Base-by-base conservation (phyloP, 1,140 invertebrate species). In the Lordiphosa clarofinis region DNA sequence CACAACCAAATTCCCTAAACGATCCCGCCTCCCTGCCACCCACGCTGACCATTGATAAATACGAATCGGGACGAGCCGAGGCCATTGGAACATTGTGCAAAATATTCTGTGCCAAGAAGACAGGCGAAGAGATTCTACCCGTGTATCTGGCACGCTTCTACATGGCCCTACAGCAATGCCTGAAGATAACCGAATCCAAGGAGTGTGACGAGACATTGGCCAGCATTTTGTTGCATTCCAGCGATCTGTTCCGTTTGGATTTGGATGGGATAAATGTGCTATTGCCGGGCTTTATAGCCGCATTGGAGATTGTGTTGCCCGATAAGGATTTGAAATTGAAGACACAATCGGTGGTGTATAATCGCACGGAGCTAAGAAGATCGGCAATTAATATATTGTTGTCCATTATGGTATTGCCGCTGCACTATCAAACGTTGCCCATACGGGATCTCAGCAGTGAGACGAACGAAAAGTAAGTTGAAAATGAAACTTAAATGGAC, bases 31-130 rank as follows among this genome's bases (percentile, higher is more conserved):
- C 73, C 19, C 38, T 89, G 40, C 88, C 88, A n/a, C 73, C 72
- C 10, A 73, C 82, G 0, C 39, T 89, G 21, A 88, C 87, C 7
- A 93, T 93, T 54, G 93, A 94, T 72, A 93, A 93, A 70, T 94
- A 94, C 76, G 93, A 95, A 82, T 92, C 93, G 68, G 98, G 98
- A 2, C 91, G 96, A 70, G 98, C 98, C 0, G 97, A 99, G 90
- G 98, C 98, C 3, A 92, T 99, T 65, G 98, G 97, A 1, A 94
- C 97, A 4, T 90, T 99, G 4, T 99, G 97, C 90, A 92, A 97
- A 75, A 97, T 99, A 74, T 96, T 99, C 84, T 99, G 97, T 89
- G 94, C 97, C 0, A 98, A 99, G 89, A 97, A 97, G 90, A 97
- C 97, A 10, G 95, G 95, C 31, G 98, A 99, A 90, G 94, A 97